These are phyloP conservation scores for Acanthosepion pharaonis DNA, from an alignment of 2,888 invertebrate genomes.

Conservation along the genomic window DNA sequence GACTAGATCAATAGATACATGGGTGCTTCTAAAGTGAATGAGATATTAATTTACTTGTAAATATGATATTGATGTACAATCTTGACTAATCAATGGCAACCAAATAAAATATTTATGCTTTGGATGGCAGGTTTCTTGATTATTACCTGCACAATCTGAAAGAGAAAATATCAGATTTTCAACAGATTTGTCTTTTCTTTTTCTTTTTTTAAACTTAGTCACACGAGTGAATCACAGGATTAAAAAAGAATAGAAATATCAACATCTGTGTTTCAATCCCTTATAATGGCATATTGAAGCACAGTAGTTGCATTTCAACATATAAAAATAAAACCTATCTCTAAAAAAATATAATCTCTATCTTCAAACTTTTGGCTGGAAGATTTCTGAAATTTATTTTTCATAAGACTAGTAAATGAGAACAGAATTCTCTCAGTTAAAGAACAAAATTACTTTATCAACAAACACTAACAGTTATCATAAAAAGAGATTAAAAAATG, in stretches of 20 bases:
- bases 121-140: not conserved
- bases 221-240: not conserved
- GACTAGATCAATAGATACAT: not conserved
- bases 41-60: conserved; percentile 33
- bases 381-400: too few relatives aligned
- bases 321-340: too few relatives aligned
- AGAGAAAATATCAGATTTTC: not conserved
- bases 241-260: not conserved
- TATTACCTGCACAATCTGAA: not conserved
- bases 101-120: conserved; percentile 33
- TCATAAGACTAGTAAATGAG: too few relatives aligned
- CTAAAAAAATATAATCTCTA: too few relatives aligned
- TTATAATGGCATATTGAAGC: too few relatives aligned
- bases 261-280: too few relatives aligned
- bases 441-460: too few relatives aligned
- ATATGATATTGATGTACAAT: conserved; percentile 33
- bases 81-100: not conserved
- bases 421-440: too few relatives aligned
- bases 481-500: too few relatives aligned
- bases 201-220: not conserved
- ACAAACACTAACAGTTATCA: too few relatives aligned
- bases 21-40: conserved; percentile 6
- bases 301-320: too few relatives aligned
- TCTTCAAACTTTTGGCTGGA: too few relatives aligned
- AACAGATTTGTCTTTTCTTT: not conserved